Conservation (phyloP, 1,140 invertebrate species). For the Drosophila suzukii region DNA sequence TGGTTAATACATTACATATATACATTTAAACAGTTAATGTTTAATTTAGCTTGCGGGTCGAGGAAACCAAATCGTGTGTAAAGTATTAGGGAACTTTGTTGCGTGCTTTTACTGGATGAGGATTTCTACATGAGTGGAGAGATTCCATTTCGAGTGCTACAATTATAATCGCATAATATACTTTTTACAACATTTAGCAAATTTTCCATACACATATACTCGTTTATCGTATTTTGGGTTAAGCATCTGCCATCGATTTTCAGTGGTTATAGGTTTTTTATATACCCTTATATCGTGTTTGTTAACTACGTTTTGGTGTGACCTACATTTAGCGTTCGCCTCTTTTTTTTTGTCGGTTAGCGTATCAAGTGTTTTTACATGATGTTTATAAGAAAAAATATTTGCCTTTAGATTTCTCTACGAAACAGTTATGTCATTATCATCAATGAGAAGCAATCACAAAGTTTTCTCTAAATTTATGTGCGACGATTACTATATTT, state of each 20-base stretch:
- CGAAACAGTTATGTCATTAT: constrained; percentile 46
- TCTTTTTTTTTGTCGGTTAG: constrained; percentile 20
- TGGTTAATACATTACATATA: constrained; percentile 71
- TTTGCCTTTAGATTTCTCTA: constrained; percentile 32
- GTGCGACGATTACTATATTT: constrained; percentile 38
- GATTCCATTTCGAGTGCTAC: constrained; percentile 41
- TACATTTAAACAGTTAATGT: constrained; percentile 66
- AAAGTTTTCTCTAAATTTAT: constrained; percentile 67
- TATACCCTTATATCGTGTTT: constrained; percentile 33
- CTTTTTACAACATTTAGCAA: constrained; percentile 75
- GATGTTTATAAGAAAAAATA: constrained; percentile 51
- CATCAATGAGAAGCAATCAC: constrained; percentile 78
- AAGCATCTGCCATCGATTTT: constrained; percentile 30
- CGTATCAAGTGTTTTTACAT: constrained; percentile 42
- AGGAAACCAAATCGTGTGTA: constrained; percentile 49
- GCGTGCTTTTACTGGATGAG: constrained; percentile 43
- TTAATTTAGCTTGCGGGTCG: constrained; percentile 33
- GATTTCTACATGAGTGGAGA: constrained; percentile 45
- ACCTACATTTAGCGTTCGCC: constrained; percentile 31
- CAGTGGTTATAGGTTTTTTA: constrained; percentile 25
- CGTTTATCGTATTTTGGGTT: constrained; percentile 40
- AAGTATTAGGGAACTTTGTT: constrained; percentile 41
- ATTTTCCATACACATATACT: constrained; percentile 45
- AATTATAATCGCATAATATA: constrained; percentile 46
- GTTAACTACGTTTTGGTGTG: constrained; percentile 45